phyloP scores from a whole-genome alignment of 2,113 vertebrate species.

The Corydoras maculifer region DNA sequence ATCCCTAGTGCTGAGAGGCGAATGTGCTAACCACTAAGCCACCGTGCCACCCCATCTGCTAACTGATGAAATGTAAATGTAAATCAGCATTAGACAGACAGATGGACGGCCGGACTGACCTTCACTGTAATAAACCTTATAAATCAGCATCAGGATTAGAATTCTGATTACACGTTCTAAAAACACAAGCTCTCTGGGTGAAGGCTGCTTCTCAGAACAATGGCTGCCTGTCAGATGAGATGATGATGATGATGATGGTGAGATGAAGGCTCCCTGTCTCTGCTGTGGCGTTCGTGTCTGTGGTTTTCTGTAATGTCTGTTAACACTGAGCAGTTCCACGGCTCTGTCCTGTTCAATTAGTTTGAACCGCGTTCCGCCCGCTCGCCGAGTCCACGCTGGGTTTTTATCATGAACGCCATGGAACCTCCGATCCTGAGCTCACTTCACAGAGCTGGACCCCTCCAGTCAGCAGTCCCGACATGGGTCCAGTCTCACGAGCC shows the following conservation, averaged over 20 bases:
- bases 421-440: slow-evolving; percentile 47
- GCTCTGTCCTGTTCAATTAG: slow-evolving; percentile 56
- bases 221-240: slow-evolving; percentile 15
- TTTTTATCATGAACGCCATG: slow-evolving; percentile 44
- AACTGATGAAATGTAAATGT: too few relatives aligned
- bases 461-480: slow-evolving; percentile 27
- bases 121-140: too few relatives aligned
- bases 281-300: neutral
- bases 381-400: slow-evolving; percentile 24
- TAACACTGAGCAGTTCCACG: slow-evolving; percentile 59
- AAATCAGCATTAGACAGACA: too few relatives aligned
- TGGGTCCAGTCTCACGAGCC: slow-evolving; percentile 16
- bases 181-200: neutral
- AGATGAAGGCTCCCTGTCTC: slow-evolving; percentile 25
- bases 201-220: slow-evolving; percentile 1
- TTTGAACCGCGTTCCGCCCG: too few relatives aligned
- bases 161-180: neutral
- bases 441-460: slow-evolving; percentile 49
- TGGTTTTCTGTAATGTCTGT: slow-evolving; percentile 51
- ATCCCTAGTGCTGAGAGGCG: too few relatives aligned
- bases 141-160: too few relatives aligned
- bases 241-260: neutral
- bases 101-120: too few relatives aligned
- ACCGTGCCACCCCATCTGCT: too few relatives aligned
- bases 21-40: too few relatives aligned